Percentiles rank a stretch among this genome's conserved stretches.
These are phyloP conservation scores for Rhizoglyphus robini DNA, from an alignment of 1,140 invertebrate genomes.

Conservation along the genomic window DNA sequence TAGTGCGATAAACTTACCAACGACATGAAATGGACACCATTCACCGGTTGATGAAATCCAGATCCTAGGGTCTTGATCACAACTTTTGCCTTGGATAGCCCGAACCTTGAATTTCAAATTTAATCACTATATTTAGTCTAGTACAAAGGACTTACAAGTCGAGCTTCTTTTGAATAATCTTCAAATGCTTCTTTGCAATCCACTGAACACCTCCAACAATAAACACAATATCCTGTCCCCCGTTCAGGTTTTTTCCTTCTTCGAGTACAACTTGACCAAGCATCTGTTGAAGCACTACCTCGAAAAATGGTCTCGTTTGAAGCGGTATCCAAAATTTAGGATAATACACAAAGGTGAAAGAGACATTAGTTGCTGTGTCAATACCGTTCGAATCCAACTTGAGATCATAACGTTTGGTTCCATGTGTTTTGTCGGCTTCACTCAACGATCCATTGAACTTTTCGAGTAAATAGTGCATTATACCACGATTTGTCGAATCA, in stretches of 20 bases:
- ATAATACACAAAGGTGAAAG: conserved; percentile 40
- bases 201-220: conserved; percentile 42
- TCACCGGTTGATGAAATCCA: conserved; percentile 40
- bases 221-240: conserved; percentile 28
- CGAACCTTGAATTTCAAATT: background rate
- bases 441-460: conserved; percentile 36
- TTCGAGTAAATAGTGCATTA: conserved; percentile 40
- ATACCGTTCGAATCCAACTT: conserved; percentile 22
- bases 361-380: conserved; percentile 35
- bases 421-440: conserved; percentile 40
- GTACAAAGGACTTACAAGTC: conserved; percentile 31
- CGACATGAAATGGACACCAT: conserved; percentile 34
- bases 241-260: too few relatives aligned
- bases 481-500: conserved; percentile 42
- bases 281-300: conserved; percentile 38
- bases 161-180: conserved; percentile 33
- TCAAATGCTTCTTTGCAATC: conserved; percentile 37
- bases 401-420: conserved; percentile 37
- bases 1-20: conserved; percentile 30
- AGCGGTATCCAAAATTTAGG: conserved; percentile 42
- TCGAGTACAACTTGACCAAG: conserved; percentile 29
- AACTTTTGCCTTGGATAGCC: conserved; percentile 31
- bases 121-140: background rate
- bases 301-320: conserved; percentile 37
- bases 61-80: conserved; percentile 39